Conservation (phyloP, 1,140 invertebrate genomes). For the Bradysia coprophila region DNA sequence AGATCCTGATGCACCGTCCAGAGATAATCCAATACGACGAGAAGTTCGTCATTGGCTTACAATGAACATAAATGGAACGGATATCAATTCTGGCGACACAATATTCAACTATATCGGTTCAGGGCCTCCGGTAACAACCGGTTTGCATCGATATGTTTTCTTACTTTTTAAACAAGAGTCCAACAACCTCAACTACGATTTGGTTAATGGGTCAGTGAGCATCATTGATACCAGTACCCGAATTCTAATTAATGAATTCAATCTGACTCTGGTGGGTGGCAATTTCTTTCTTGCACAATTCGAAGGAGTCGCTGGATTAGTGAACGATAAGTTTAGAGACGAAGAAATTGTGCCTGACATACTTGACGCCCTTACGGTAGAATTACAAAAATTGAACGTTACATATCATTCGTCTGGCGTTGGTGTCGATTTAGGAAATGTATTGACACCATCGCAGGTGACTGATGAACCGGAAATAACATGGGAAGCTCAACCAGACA, state of each 20-base stretch:
- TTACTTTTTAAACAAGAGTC: slow-evolving; percentile 82
- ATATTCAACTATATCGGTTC: slow-evolving; percentile 69
- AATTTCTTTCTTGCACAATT: too few relatives aligned
- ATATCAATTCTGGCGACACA: slow-evolving; percentile 51
- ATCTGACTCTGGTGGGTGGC: too few relatives aligned
- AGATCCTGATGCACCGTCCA: neutral
- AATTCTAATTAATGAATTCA: too few relatives aligned
- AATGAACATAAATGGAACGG: slow-evolving; percentile 72
- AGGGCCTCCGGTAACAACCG: slow-evolving; percentile 63
- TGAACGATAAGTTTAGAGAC: neutral
- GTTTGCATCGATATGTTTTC: slow-evolving; percentile 81
- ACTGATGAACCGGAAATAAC: slow-evolving; percentile 42
- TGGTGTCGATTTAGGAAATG: slow-evolving; percentile 47
- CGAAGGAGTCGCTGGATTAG: too few relatives aligned
- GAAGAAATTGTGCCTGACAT: neutral
- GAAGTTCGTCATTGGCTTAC: slow-evolving; percentile 90
- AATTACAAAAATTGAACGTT: slow-evolving; percentile 10
- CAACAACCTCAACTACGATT: too few relatives aligned
- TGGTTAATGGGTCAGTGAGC: too few relatives aligned
- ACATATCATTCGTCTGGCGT: slow-evolving; percentile 36
- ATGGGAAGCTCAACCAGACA: slow-evolving; percentile 38
- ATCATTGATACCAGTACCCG: too few relatives aligned
- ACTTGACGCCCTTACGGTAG: neutral
- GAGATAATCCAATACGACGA: slow-evolving; percentile 48
- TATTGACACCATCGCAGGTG: slow-evolving; percentile 53